Conservation (phyloP, 2,888 invertebrate genomes). For the Strigamia crassipes region DNA sequence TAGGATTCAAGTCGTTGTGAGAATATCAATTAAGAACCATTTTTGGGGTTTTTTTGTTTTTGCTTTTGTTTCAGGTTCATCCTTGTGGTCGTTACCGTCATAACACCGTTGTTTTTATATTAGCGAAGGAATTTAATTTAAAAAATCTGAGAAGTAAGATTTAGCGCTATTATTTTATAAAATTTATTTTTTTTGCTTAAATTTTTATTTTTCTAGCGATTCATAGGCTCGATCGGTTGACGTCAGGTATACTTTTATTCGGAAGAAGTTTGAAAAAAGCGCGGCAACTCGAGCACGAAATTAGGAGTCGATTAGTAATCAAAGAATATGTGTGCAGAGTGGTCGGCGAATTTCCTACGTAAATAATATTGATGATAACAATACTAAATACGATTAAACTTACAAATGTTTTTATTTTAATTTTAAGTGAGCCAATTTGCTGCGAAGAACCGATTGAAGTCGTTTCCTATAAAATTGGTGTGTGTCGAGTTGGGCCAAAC, state of each 20-base stretch:
- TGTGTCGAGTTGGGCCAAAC: slow-evolving; percentile 88
- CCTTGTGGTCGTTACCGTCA: slow-evolving; percentile 97
- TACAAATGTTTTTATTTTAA: neutral
- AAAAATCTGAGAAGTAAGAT: slow-evolving; percentile 77
- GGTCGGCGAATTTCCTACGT: slow-evolving; percentile 92
- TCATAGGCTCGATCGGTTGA: slow-evolving; percentile 93
- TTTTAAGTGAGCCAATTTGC: slow-evolving; percentile 73
- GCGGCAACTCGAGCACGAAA: slow-evolving; percentile 92
- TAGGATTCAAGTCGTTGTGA: neutral
- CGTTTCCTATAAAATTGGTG: slow-evolving; percentile 93
- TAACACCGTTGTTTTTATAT: slow-evolving; percentile 94
- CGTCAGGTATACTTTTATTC: slow-evolving; percentile 90
- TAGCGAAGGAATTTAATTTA: slow-evolving; percentile 93
- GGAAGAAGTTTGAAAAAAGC: slow-evolving; percentile 93
- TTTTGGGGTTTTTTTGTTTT: neutral
- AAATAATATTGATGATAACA: slow-evolving; percentile 58
- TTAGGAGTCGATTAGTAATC: slow-evolving; percentile 84
- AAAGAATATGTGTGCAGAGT: slow-evolving; percentile 96
- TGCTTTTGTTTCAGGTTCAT: slow-evolving; percentile 72
- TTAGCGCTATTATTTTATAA: neutral
- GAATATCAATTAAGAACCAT: neutral
- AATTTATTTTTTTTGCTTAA: neutral
- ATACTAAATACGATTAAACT: neutral
- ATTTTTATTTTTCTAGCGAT: slow-evolving; percentile 64
- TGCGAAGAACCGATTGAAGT: slow-evolving; percentile 90